Percentiles rank a stretch among this genome's conserved stretches.
Evolutionary conservation across 2,113 vertebrate species (phyloP).

Genomic region (Siphamia tubifer): DNA sequence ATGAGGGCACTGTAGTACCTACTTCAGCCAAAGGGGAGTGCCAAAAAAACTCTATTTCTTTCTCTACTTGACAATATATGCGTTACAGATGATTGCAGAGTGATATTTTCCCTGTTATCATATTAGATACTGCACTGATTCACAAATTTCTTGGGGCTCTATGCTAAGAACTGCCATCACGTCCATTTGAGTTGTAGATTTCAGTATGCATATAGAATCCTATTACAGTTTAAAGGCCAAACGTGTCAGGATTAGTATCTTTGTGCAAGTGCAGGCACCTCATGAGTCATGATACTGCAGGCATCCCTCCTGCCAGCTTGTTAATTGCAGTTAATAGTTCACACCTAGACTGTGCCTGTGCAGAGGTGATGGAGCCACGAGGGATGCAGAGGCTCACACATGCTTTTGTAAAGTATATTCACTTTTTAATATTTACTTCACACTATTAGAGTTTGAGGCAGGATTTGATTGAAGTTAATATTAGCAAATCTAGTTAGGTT

Average conservation of each 20-base stretch:
- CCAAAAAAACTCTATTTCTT: background rate
- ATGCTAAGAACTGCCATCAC: too few relatives aligned
- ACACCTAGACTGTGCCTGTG: background rate
- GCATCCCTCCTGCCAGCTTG: background rate
- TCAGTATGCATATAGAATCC: too few relatives aligned
- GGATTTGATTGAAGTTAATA: background rate
- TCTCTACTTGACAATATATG: background rate
- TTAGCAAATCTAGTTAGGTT: too few relatives aligned
- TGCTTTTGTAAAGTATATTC: too few relatives aligned
- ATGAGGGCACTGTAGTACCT: constrained; percentile 23
- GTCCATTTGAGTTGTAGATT: too few relatives aligned
- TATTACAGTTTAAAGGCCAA: too few relatives aligned
- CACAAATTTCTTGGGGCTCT: too few relatives aligned
- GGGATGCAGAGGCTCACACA: background rate
- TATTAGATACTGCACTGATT: background rate
- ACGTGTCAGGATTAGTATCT: background rate
- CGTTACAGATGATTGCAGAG: background rate
- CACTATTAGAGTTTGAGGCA: background rate
- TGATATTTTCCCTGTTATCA: background rate
- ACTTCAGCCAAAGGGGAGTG: background rate
- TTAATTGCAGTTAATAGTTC: background rate
- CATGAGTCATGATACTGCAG: background rate
- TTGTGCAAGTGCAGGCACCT: background rate
- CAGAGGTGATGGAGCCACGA: background rate
- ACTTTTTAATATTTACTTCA: too few relatives aligned